phyloP scores from a whole-genome alignment of 2,888 invertebrate species.

The Luperina nickerlii region DNA sequence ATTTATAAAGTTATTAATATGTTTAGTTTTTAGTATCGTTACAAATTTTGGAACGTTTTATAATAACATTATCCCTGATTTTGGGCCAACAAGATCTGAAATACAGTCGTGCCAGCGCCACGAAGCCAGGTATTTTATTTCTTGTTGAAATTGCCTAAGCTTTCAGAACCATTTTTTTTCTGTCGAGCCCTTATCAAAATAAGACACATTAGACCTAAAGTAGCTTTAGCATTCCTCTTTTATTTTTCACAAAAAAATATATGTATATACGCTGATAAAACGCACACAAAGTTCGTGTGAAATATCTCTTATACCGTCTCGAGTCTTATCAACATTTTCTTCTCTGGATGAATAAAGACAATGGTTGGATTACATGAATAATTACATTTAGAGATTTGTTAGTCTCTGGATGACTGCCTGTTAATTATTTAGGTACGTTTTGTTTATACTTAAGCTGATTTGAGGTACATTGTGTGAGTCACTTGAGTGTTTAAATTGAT shows the following conservation, averaged over 20 bases:
- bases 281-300: conserved; percentile 47
- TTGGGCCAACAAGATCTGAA: neutral
- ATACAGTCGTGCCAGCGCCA: neutral
- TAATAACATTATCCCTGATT: neutral
- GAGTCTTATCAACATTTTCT: conserved; percentile 78
- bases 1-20: too few relatives aligned
- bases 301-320: conserved; percentile 39
- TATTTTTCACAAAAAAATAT: conserved; percentile 26
- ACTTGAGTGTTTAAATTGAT: neutral
- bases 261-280: conserved; percentile 35
- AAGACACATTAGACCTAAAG: neutral
- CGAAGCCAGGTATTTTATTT: neutral
- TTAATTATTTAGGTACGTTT: conserved; percentile 56
- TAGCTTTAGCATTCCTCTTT: conserved; percentile 7
- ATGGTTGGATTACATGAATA: conserved; percentile 79
- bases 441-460: conserved; percentile 13
- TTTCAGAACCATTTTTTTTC: neutral
- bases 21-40: too few relatives aligned
- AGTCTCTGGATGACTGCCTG: conserved; percentile 56
- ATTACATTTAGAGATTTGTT: conserved; percentile 76
- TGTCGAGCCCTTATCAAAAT: neutral
- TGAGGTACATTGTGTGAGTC: conserved; percentile 10
- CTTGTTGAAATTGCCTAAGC: neutral
- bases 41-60: too few relatives aligned
- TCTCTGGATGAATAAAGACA: conserved; percentile 72